Conservation (phyloP, 2,888 invertebrate genomes). For the Orthosia gracilis region DNA sequence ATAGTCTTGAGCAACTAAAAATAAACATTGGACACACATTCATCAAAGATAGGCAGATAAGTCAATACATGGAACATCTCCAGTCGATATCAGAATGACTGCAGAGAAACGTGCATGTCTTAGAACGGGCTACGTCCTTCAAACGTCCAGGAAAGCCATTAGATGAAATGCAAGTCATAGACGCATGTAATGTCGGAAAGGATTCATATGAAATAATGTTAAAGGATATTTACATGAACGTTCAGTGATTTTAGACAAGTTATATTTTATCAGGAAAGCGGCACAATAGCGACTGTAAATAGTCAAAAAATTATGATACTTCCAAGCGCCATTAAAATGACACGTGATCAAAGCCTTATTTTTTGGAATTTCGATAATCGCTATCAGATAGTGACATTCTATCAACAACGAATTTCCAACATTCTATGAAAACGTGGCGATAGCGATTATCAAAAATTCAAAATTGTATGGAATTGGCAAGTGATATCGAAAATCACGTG, state of each 20-base stretch:
- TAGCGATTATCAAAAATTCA: no score
- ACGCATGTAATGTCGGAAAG: constrained; percentile 28
- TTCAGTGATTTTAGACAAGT: background rate
- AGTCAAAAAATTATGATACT: no score
- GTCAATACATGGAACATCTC: constrained; percentile 22
- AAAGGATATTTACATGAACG: background rate
- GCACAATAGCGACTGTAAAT: no score
- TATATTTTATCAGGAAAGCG: no score
- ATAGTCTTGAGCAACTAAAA: background rate
- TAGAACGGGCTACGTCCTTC: constrained; percentile 48
- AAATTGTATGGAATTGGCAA: no score
- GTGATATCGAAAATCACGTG: no score
- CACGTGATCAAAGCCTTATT: no score
- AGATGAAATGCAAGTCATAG: constrained; percentile 63
- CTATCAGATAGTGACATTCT: no score
- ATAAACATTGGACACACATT: constrained; percentile 10
- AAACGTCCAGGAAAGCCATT: constrained; percentile 52
- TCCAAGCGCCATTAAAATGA: no score
- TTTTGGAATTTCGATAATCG: no score
- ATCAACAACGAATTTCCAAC: no score
- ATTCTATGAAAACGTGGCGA: no score
- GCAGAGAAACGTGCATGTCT: constrained; percentile 30
- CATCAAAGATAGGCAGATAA: constrained; percentile 40
- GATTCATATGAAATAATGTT: constrained; percentile 7
- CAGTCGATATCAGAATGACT: constrained; percentile 30